Percentiles rank a stretch among this genome's conserved stretches.
Conservation (phyloP, 2,888 invertebrate species). For the Syrphus vitripennis region DNA sequence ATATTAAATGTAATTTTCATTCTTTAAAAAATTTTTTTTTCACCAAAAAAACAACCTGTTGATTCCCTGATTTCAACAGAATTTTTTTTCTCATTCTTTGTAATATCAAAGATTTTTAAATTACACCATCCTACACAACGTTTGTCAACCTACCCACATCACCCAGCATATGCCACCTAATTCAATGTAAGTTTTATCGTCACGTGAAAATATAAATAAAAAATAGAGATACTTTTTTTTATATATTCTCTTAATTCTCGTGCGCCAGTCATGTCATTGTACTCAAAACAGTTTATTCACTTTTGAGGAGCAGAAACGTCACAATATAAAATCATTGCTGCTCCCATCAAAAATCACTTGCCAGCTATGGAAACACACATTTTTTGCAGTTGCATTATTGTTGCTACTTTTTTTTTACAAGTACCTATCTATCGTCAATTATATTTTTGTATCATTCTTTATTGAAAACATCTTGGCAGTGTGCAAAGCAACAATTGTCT, state of each 20-base stretch:
- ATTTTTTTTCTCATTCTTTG: background rate
- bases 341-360: conserved; percentile 26
- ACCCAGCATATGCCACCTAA: background rate
- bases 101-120: background rate
- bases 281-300: conserved; percentile 74
- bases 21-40: background rate
- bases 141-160: background rate
- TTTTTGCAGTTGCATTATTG: background rate
- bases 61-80: background rate
- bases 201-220: background rate
- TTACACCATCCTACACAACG: background rate
- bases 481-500: background rate
- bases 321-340: conserved; percentile 45
- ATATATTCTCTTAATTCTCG: conserved; percentile 48
- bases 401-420: background rate
- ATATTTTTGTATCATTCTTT: too few species aligned
- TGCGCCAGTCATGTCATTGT: conserved; percentile 72
- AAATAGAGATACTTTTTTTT: background rate
- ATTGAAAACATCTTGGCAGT: background rate
- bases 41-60: background rate
- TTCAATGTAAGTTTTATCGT: background rate
- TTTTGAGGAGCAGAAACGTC: conserved; percentile 35
- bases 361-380: background rate
- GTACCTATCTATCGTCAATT: background rate
- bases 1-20: too few species aligned